Evolutionary conservation across 37 sponge, comb jelly and placozoan genomes (phyloP).

Genomic region (Cliona cf. orientalis): DNA sequence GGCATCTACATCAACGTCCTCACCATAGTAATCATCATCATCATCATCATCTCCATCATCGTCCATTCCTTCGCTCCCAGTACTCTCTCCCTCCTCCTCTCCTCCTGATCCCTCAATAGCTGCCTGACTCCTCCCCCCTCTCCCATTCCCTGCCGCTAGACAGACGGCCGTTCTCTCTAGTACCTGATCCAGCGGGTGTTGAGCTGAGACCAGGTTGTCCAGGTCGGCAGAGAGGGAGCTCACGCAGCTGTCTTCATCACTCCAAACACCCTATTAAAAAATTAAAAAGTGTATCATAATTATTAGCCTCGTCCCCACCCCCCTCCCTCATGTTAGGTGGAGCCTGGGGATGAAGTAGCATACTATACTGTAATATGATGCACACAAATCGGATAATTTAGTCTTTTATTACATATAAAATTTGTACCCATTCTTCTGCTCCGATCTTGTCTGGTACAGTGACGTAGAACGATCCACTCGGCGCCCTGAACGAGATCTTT

Average conservation of each 20-base stretch:
- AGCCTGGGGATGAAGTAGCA: no score
- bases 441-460: conserved; percentile 42
- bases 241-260: conserved; percentile 55
- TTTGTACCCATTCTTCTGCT: conserved; percentile 43
- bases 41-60: conserved; percentile 42
- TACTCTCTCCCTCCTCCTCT: not conserved
- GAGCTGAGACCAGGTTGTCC: conserved; percentile 36
- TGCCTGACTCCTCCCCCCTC: not conserved
- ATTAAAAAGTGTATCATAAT: not conserved
- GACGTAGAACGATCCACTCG: conserved; percentile 48
- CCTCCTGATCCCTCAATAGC: conserved; percentile 2
- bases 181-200: conserved; percentile 22
- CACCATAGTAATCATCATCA: conserved; percentile 37
- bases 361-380: not conserved
- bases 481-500: conserved; percentile 31
- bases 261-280: conserved; percentile 63
- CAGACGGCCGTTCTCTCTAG: conserved; percentile 16
- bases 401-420: not conserved
- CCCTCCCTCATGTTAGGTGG: no score
- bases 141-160: not conserved
- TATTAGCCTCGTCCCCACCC: no score
- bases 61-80: not conserved
- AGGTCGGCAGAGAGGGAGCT: conserved; percentile 16
- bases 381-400: not conserved
- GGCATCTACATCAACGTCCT: conserved; percentile 15